Evolutionary conservation across 2,113 vertebrate species (phyloP).

Genomic region (Labeo rohita): DNA sequence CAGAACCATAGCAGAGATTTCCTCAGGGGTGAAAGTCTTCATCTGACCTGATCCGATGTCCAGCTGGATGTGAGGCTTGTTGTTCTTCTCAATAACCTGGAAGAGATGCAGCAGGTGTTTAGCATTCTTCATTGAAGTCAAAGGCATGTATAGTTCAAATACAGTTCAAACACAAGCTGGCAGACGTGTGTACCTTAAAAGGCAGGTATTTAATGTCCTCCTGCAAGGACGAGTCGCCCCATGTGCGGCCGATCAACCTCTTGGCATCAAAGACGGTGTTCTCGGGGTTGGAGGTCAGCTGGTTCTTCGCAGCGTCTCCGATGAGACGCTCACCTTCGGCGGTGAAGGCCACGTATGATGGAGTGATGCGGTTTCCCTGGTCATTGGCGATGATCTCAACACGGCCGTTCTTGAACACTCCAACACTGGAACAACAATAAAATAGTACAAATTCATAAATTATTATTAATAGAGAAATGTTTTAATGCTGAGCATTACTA

Average conservation of each 20-base stretch:
- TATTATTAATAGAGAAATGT: no score
- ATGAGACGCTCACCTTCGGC: constrained; percentile 93
- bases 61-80: constrained; percentile 94
- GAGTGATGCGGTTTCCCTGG: constrained; percentile 96
- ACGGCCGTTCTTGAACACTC: constrained; percentile 95
- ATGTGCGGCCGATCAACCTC: constrained; percentile 89
- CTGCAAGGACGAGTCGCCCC: constrained; percentile 88
- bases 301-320: constrained; percentile 96
- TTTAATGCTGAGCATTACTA: no score
- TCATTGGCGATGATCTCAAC: constrained; percentile 98
- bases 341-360: constrained; percentile 96
- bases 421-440: constrained; percentile 79
- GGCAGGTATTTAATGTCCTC: constrained; percentile 93
- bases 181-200: constrained; percentile 81
- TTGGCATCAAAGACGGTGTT: constrained; percentile 97
- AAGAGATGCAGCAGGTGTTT: neutral
- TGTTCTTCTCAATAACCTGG: constrained; percentile 93
- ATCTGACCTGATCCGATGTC: constrained; percentile 88
- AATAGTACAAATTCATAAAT: neutral
- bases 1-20: constrained; percentile 98
- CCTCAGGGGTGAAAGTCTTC: constrained; percentile 97
- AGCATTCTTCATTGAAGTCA: neutral
- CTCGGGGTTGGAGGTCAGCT: constrained; percentile 95
- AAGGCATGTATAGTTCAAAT: neutral
- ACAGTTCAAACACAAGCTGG: neutral